These are phyloP conservation scores for Coregonus suidteri DNA, from an alignment of 2,797 vertebrate species.

Conservation along the genomic window DNA sequence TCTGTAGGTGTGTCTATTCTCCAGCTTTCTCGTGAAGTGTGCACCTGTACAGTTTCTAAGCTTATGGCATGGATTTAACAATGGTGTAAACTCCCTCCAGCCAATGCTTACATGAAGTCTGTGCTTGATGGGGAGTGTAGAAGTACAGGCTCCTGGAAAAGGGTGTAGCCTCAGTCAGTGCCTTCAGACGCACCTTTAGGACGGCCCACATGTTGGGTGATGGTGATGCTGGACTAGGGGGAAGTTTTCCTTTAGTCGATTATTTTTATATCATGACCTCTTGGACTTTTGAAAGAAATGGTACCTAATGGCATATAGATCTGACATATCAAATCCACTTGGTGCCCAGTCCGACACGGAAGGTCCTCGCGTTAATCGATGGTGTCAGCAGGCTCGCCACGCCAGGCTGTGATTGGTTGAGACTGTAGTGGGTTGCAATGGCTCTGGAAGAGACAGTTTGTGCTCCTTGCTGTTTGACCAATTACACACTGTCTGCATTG, in stretches of 20 bases:
- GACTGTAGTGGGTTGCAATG: conserved; percentile 44
- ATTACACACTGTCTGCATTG: conserved; percentile 40
- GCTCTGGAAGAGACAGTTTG: conserved; percentile 41
- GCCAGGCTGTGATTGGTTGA: conserved; percentile 39
- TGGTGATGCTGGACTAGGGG: background rate
- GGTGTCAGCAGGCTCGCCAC: background rate
- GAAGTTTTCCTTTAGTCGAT: background rate
- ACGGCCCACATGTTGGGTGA: conserved; percentile 5
- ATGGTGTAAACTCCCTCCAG: background rate
- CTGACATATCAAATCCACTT: conserved; percentile 84
- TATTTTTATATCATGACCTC: background rate
- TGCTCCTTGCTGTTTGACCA: conserved; percentile 33
- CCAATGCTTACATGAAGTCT: background rate
- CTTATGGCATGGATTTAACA: background rate
- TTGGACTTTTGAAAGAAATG: conserved; percentile 74
- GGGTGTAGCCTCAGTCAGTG: too few relatives aligned
- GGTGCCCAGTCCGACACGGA: conserved; percentile 38
- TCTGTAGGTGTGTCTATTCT: background rate
- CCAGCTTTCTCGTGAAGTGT: background rate
- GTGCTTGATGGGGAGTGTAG: background rate
- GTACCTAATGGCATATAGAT: conserved; percentile 76
- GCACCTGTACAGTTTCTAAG: too few relatives aligned
- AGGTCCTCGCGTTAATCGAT: conserved; percentile 8
- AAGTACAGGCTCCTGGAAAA: background rate
- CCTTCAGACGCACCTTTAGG: background rate